Base-by-base conservation (phyloP, 2,888 invertebrate species). In the Marasmarcha lunaedactyla region DNA sequence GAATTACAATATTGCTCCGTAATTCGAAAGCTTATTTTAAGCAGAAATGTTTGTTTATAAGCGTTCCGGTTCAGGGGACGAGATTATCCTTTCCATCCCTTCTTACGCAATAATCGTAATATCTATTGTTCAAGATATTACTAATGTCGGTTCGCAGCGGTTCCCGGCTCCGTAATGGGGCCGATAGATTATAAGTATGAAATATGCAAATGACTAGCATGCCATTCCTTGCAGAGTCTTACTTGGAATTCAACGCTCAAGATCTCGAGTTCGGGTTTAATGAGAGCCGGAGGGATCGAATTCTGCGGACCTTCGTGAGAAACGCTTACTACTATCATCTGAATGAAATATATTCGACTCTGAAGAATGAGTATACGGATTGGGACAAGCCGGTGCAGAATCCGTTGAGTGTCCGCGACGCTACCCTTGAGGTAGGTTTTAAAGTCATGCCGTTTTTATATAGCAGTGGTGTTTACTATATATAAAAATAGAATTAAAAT, bases 291-390 rank as follows among this genome's bases (percentile, higher is more conserved):
- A 86, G 94, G 46, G 94, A 95, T 74, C 88, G 93, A 45, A 93
- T 94, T 63, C 85, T 95, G 54, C 87, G 97, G 78, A 96, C 95
- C 37, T 93, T 94, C 73, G 96, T 97, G 46, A 88, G 97, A 49
- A 98, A 98, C 83, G 91, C 96, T 42, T 98, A 94, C 78, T 92
- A 93, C 65, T 98, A 92, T 79, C 97, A 98, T 77, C 87, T 97
- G 54, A 95, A 95, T 76, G 97, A 97, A 84, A 95, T 95, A 62
- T 94, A 94, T 73, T 95, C 96, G 39, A 95, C 97, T 39, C 86
- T 97, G 54, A 86, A 92, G 73, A 97, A 97, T 71, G 96, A 97
- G 73, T 98, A 98, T 77, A 97, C 96, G 43, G 96, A 97, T 72
- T 97, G 97, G 97, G 95, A 93, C 71, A 88, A 90, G 55, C 92